These are phyloP conservation scores for Rhinoptilus africanus DNA, from an alignment of 2,113 vertebrate species.

Conservation along the genomic window DNA sequence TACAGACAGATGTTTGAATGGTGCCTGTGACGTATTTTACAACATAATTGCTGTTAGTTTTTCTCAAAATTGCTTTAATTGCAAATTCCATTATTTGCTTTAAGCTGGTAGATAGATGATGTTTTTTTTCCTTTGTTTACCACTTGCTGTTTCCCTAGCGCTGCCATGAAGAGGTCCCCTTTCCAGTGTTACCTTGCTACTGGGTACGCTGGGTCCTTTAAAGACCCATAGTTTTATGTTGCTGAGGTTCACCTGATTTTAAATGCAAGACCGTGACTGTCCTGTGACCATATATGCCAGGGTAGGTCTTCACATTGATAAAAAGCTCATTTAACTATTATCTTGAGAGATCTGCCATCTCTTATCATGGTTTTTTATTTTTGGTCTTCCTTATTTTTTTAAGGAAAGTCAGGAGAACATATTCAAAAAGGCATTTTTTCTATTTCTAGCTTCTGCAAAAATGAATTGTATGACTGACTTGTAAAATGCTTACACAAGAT, in stretches of 20 bases:
- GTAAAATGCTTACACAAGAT: neutral
- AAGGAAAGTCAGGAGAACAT: neutral
- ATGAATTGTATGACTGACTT: neutral
- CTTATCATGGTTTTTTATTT: neutral
- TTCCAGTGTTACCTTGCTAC: neutral
- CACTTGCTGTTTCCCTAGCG: neutral
- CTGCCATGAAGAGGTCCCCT: neutral
- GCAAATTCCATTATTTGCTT: neutral
- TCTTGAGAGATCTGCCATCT: neutral
- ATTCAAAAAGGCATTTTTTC: neutral
- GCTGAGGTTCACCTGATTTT: neutral
- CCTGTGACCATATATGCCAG: neutral
- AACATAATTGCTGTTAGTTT: neutral
- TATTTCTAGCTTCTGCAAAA: neutral
- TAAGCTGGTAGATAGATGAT: neutral
- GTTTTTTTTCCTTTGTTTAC: neutral
- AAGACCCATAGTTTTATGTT: neutral
- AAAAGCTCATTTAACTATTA: neutral
- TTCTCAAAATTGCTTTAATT: neutral
- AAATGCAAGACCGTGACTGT: neutral
- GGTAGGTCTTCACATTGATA: neutral
- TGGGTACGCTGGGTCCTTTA: neutral
- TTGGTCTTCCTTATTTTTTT: neutral
- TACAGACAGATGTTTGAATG: neutral
- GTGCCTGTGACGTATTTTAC: neutral